Evolutionary conservation across 1,140 invertebrate species (phyloP).

Genomic region (Bombus waltoni): DNA sequence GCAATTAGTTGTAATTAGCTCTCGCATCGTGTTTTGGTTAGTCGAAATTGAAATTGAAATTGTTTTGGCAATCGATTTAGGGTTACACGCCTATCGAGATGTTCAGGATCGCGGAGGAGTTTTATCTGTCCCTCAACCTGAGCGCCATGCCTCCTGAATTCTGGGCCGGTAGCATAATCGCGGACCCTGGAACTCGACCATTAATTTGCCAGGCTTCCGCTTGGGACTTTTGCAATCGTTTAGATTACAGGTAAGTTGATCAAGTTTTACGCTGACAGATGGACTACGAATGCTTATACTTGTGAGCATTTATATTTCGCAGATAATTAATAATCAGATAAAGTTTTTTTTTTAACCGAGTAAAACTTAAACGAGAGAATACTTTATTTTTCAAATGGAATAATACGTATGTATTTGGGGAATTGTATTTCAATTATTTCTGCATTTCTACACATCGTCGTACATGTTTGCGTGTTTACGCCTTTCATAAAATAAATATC

Average conservation of each 20-base stretch:
- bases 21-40: neutral
- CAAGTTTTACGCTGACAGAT: no score
- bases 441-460: neutral
- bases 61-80: conserved; percentile 79
- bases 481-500: neutral
- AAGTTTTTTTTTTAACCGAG: neutral
- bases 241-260: conserved; percentile 87
- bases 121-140: conserved; percentile 92
- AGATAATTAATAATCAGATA: neutral
- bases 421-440: no score
- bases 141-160: conserved; percentile 92
- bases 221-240: conserved; percentile 96
- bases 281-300: neutral
- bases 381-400: neutral
- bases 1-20: neutral
- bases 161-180: conserved; percentile 90
- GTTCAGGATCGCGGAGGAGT: conserved; percentile 92
- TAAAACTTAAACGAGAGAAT: neutral
- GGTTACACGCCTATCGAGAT: conserved; percentile 91
- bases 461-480: neutral
- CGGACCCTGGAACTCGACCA: conserved; percentile 88
- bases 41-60: neutral
- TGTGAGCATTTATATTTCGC: neutral
- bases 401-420: no score
- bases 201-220: conserved; percentile 94